A percentile compares a stretch with the other conserved stretches of the same genome.
Evolutionary conservation across 2,888 invertebrate species (phyloP).

Genomic region (Archips crataeganus): DNA sequence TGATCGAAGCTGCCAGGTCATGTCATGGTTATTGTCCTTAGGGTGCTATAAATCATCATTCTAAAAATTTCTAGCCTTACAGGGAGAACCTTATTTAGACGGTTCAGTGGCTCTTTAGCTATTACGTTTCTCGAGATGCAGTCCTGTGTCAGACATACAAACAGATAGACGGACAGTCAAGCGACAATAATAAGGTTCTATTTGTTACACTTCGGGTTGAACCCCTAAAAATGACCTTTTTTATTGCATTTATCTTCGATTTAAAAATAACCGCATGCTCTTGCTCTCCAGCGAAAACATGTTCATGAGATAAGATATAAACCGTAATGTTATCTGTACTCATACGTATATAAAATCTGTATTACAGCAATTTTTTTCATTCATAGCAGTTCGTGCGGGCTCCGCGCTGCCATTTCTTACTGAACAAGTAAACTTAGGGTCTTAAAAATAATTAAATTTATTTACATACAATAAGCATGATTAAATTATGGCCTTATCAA

Average conservation of each 20-base stretch:
- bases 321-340: background rate
- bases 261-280: background rate
- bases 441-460: background rate
- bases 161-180: too few species aligned
- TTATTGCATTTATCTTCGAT: background rate
- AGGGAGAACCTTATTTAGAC: too few species aligned
- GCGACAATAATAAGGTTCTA: too few species aligned
- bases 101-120: too few species aligned
- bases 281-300: background rate
- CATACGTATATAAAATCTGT: background rate
- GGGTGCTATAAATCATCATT: too few species aligned
- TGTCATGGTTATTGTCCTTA: too few species aligned
- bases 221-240: too few species aligned
- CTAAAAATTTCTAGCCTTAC: too few species aligned
- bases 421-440: background rate
- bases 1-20: too few species aligned
- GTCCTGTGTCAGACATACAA: too few species aligned
- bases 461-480: background rate
- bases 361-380: background rate
- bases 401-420: background rate
- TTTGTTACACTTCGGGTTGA: too few species aligned
- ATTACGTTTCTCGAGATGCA: too few species aligned
- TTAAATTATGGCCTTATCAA: background rate
- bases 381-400: background rate
- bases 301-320: conserved; percentile 1